These are phyloP conservation scores for Exocentrus adspersus DNA, from an alignment of 2,888 invertebrate species.

Conservation along the genomic window DNA sequence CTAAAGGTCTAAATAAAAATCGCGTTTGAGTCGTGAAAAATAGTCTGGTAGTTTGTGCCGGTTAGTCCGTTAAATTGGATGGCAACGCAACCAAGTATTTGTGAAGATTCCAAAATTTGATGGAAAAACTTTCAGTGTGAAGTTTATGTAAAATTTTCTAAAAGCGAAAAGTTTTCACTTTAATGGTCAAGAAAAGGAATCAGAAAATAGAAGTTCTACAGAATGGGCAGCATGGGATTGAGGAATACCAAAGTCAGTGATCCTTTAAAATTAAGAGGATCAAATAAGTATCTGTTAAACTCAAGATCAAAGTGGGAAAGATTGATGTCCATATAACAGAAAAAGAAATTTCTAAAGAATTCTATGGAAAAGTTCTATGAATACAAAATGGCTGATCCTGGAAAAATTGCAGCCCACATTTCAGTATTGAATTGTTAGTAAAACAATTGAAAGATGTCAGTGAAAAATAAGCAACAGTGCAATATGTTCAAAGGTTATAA, in stretches of 20 bases:
- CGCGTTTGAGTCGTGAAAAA: not conserved
- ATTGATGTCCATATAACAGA: conserved; percentile 4
- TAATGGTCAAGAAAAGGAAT: conserved; percentile 21
- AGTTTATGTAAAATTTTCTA: conserved; percentile 11
- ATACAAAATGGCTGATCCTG: not conserved
- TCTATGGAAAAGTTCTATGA: not conserved
- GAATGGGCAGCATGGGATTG: conserved; percentile 25
- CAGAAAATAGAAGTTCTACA: not conserved
- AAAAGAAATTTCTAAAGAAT: conserved; percentile 7
- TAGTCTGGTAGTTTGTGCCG: not conserved
- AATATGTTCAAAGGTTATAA: conserved; percentile 28
- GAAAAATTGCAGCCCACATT: conserved; percentile 2
- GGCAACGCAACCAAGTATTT: not conserved
- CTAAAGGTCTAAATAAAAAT: too few species aligned
- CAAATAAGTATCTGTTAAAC: conserved; percentile 26
- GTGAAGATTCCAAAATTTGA: not conserved
- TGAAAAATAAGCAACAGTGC: conserved; percentile 29
- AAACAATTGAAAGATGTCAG: conserved; percentile 16
- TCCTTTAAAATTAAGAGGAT: conserved; percentile 27
- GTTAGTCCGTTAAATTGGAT: not conserved
- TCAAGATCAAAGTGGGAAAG: conserved; percentile 1
- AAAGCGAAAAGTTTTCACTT: conserved; percentile 26
- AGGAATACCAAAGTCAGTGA: conserved; percentile 29
- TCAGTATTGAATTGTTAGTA: conserved; percentile 5
- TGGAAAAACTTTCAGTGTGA: conserved; percentile 4